These are phyloP conservation scores for Microcebus murinus DNA, from an alignment of 2,113 vertebrate species.

Conservation along the genomic window DNA sequence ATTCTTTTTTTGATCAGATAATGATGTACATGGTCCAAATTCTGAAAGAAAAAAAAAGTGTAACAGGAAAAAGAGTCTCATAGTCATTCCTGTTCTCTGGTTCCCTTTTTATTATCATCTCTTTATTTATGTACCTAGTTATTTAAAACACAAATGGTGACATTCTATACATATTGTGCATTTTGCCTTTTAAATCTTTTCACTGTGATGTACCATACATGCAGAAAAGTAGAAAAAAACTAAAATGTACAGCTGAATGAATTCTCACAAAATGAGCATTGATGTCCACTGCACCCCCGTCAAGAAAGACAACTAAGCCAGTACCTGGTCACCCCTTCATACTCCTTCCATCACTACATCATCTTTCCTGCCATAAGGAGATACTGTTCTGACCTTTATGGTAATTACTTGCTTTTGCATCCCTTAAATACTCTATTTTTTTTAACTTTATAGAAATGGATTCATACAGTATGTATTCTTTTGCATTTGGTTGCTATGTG, in stretches of 20 bases:
- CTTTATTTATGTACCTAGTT: background rate
- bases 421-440: background rate
- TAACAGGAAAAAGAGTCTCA: background rate
- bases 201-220: background rate
- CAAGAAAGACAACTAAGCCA: rapidly evolving
- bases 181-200: background rate
- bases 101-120: background rate
- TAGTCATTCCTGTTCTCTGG: background rate
- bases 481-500: rapidly evolving
- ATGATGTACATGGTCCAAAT: background rate
- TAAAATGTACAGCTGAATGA: background rate
- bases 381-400: rapidly evolving
- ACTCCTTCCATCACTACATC: rapidly evolving
- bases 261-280: too few species aligned
- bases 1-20: background rate
- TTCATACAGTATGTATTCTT: background rate
- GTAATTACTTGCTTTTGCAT: background rate
- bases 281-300: rapidly evolving
- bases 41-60: background rate
- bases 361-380: background rate
- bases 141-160: background rate
- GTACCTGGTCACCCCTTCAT: rapidly evolving
- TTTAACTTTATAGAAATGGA: background rate
- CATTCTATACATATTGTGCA: rapidly evolving
- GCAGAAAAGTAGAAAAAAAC: background rate